Evolutionary conservation across 2,888 invertebrate species (phyloP).

Genomic region (Aphodius sticticus): DNA sequence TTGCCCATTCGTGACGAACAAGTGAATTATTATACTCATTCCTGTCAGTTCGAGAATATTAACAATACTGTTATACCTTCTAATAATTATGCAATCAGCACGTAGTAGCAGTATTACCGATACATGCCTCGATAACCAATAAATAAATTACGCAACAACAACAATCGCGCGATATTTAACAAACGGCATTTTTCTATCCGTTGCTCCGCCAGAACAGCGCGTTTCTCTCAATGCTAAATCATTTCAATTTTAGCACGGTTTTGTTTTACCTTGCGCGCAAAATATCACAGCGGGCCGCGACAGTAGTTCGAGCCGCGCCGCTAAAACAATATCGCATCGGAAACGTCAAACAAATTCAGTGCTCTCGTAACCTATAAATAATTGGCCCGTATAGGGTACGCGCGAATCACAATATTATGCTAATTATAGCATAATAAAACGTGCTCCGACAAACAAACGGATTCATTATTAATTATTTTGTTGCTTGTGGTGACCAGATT

Average conservation of each 20-base stretch:
- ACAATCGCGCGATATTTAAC: background rate
- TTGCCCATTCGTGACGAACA: no score
- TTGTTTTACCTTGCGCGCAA: conserved; percentile 9
- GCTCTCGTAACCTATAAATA: background rate
- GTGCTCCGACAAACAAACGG: no score
- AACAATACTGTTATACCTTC: no score
- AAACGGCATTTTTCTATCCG: background rate
- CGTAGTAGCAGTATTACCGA: no score
- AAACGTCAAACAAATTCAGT: background rate
- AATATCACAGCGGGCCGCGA: background rate
- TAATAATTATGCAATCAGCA: no score
- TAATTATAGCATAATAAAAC: no score
- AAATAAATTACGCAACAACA: background rate
- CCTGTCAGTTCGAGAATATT: no score
- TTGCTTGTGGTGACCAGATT: no score
- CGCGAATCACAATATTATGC: background rate
- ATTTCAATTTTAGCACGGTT: background rate
- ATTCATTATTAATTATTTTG: no score
- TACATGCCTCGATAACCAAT: background rate
- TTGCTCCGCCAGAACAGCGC: background rate
- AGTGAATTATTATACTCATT: no score
- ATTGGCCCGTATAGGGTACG: background rate
- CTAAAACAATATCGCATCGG: conserved; percentile 4
- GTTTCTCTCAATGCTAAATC: background rate
- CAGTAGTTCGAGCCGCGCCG: background rate